Base-by-base conservation (phyloP, 2,113 vertebrate species). In the Shinisaurus crocodilurus region DNA sequence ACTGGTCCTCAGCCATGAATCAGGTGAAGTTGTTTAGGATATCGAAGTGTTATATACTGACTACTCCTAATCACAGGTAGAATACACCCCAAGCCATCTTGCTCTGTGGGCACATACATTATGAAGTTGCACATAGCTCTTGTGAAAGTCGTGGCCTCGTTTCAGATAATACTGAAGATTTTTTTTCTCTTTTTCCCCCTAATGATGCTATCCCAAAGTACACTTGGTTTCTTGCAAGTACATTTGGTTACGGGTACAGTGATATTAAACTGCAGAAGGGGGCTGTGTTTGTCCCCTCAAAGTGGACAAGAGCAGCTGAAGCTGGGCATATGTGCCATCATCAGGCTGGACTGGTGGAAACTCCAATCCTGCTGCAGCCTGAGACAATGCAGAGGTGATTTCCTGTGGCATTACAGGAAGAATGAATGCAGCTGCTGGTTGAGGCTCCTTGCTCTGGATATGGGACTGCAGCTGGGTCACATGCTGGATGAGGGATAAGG, bases 391-490 rank as follows among this genome's bases (percentile, higher is more conserved):
- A 1, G 76, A 60, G 20, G 67, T 15, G 7, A 54, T 43, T 82
- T 45, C 77, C 10, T 45, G 67, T 2, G 69, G 37, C 67, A 57
- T 10, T 20, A 7, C 5, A 48, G 79, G 37, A 20, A 86, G 65
- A 32, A 57, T 13, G 43, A 50, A 32, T 0, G 50, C 37, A 48
- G 37, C 25, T 7, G 32, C 1, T 1, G 65, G 40, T 1, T 29
- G 70, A 43, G 60, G 15, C 29, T 32, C 82, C 86, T 77, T 57
- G 5, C 80, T 93, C 67, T 95, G 94, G 54, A 95, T 75, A 85
- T 88, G 90, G n/a, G 81, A 23, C 40, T 85, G 92, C 85, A 95
- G 80, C 13, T 87, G 83, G 72, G 93, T 40, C 0, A 96, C 90
- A 43, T 96, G 88, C 32, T 91, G 94, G 8, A 94, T 75, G 8